Evolutionary conservation across 1,140 invertebrate species (phyloP), one percentile per base, ranked within the genome.

Genomic region (Eulimnadia texana): DNA sequence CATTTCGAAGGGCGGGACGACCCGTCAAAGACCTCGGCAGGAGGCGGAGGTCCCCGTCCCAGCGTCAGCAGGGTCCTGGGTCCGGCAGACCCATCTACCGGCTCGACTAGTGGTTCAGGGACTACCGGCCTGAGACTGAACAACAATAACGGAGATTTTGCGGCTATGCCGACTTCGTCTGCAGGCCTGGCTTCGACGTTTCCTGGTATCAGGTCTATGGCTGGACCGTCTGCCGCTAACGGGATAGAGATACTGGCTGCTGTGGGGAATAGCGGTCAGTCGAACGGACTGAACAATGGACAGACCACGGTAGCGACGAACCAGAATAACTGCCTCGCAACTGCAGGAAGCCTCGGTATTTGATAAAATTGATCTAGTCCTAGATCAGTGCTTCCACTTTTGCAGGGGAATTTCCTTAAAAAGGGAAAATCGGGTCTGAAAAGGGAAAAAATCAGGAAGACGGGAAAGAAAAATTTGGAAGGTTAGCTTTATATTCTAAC

Each of bases 1-100:
- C 55, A 57, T n/a, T 29, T 57, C 33, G 55, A 57, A 23, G n/a
- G n/a, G 33, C 55, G 55, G 24, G 55, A 57, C 11, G 55, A 57
- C 22, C 27, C 55, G 16, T 20, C 25, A 57, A 20, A 29, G 25
- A n/a, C 25, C 55, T 11, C 33, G 16, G 33, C 33, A n/a, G n/a
- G n/a, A n/a, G n/a, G n/a, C n/a, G n/a, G n/a, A n/a, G n/a, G n/a
- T n/a, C n/a, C n/a, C n/a, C n/a, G n/a, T n/a, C n/a, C n/a, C n/a
- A n/a, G n/a, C n/a, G n/a, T n/a, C n/a, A n/a, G n/a, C n/a, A n/a
- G n/a, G n/a, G n/a, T n/a, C n/a, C n/a, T n/a, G n/a, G 52, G 9
- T 25, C 28, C 52, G 3, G 19, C 52, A 25, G 24, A 54, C 28
- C 52, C 52, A n/a, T 54, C 52, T 2, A 54, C 28, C 23, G 11